Evolutionary conservation across 2,113 vertebrate species (phyloP).

Genomic region (Ameiurus melas): DNA sequence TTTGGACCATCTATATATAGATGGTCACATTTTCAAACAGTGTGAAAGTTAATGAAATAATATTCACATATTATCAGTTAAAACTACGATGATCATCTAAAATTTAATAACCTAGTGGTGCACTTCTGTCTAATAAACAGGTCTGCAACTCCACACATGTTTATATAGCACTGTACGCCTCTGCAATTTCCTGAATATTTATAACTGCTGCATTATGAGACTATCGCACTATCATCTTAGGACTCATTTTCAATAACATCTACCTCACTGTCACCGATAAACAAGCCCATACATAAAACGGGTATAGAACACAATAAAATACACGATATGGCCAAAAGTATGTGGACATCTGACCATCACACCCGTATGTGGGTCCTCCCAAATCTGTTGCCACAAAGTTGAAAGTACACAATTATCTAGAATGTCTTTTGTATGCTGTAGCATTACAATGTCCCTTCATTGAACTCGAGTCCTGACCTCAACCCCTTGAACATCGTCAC

Average conservation of each 20-base stretch:
- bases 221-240: background rate
- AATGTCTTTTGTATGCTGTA: too few species aligned
- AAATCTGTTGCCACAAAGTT: background rate
- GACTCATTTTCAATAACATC: background rate
- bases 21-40: background rate
- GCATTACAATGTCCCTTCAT: background rate
- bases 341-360: background rate
- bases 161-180: background rate
- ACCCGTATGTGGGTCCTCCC: background rate
- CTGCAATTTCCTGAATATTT: background rate
- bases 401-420: background rate
- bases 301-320: background rate
- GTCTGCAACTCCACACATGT: background rate
- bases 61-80: background rate
- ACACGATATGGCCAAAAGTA: background rate
- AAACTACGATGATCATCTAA: background rate
- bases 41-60: background rate
- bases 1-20: too few species aligned
- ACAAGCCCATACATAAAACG: background rate
- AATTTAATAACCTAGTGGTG: background rate
- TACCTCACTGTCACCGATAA: background rate
- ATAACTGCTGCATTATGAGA: background rate
- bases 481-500: background rate
- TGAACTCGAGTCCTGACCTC: background rate
- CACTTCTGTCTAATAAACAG: background rate